These are phyloP conservation scores for Hirundichthys speculiger DNA, from an alignment of 2,113 vertebrate genomes.

Conservation along the genomic window DNA sequence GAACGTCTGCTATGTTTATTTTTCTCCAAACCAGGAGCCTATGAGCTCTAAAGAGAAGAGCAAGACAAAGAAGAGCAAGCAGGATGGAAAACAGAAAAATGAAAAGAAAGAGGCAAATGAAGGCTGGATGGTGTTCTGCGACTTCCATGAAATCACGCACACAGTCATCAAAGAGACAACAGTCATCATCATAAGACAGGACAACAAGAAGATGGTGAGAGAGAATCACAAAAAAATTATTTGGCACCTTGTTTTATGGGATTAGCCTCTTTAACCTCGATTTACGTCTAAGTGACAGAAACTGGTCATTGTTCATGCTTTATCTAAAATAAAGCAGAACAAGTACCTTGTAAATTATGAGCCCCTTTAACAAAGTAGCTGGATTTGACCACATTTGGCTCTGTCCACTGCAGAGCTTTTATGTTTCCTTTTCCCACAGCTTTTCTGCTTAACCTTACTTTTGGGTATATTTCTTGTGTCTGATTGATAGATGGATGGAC, in stretches of 20 bases:
- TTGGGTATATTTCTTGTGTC: too few relatives aligned
- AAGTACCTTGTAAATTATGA: too few relatives aligned
- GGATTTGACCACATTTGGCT: too few relatives aligned
- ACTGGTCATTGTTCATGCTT: too few relatives aligned
- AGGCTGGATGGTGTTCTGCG: constrained; percentile 88
- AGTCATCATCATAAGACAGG: constrained; percentile 92
- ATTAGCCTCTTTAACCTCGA: background rate
- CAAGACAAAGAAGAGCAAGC: constrained; percentile 87
- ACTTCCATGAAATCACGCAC: constrained; percentile 96
- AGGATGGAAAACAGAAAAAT: constrained; percentile 82
- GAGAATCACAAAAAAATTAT: background rate
- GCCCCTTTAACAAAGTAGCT: too few relatives aligned
- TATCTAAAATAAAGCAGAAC: too few relatives aligned
- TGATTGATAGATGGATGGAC: too few relatives aligned
- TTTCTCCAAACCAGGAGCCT: constrained; percentile 66
- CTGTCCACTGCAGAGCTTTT: too few relatives aligned
- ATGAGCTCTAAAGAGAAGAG: constrained; percentile 84
- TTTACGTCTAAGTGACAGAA: background rate
- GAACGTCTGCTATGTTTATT: background rate
- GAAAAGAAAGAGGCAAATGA: constrained; percentile 77
- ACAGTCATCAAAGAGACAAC: constrained; percentile 87
- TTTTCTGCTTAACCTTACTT: too few relatives aligned
- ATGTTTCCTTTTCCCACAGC: too few relatives aligned
- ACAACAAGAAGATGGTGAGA: constrained; percentile 94
- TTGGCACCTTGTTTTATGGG: background rate